Conservation (phyloP, 2,797 vertebrate genomes). For the Paramormyrops hopkinsi region DNA sequence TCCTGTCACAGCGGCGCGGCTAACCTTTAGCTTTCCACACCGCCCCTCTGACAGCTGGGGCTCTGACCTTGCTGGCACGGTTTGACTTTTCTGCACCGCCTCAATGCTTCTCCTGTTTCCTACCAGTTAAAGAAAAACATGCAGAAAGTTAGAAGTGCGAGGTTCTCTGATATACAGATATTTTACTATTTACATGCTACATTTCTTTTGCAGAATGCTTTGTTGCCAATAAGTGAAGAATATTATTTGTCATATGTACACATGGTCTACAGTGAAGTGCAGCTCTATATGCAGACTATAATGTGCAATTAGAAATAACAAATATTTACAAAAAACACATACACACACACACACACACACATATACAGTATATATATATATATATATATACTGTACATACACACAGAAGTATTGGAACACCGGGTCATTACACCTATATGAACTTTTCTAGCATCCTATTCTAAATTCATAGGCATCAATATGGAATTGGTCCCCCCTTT, state of each 20-base stretch:
- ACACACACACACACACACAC: background rate
- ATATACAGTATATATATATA: too few species aligned
- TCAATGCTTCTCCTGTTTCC: background rate
- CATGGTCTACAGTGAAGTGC: background rate
- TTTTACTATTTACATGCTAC: background rate
- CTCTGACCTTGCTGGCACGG: background rate
- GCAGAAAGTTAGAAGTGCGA: background rate
- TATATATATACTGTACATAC: too few species aligned
- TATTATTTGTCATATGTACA: background rate
- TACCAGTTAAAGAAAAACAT: background rate
- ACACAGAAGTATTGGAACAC: background rate
- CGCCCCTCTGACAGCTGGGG: background rate
- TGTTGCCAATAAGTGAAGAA: background rate
- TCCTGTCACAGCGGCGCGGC: background rate
- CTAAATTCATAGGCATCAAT: background rate
- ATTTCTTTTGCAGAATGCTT: background rate
- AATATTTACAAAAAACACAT: background rate
- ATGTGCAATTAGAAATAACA: background rate
- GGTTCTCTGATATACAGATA: background rate
- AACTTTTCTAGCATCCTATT: background rate
- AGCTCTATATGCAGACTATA: background rate
- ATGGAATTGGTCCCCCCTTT: background rate
- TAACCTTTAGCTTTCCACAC: background rate
- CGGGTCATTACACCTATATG: background rate
- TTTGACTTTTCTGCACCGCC: conserved; percentile 2